phyloP scores from a whole-genome alignment of 2,888 invertebrate species.

The Tineola bisselliella region DNA sequence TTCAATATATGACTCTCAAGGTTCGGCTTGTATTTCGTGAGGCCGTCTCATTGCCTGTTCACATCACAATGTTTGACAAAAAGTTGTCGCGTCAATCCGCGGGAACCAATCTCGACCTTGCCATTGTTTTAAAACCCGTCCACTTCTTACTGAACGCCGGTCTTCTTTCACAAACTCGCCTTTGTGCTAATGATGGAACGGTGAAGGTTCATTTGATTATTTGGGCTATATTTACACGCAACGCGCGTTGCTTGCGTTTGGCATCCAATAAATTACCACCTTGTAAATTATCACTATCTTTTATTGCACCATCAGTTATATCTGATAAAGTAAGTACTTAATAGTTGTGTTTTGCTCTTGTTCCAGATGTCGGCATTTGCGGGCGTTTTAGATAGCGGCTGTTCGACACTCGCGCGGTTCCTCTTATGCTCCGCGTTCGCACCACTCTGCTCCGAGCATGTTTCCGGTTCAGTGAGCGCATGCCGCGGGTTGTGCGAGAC shows the following conservation, averaged over 20 bases:
- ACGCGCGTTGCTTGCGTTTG: no score
- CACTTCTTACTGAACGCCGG: background rate
- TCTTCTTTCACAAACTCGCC: background rate
- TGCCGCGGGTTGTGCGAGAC: constrained; percentile 88
- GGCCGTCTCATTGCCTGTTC: background rate
- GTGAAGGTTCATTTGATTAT: background rate
- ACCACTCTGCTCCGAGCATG: constrained; percentile 90
- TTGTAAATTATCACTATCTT: background rate
- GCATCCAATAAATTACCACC: background rate
- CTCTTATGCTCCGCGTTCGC: constrained; percentile 91
- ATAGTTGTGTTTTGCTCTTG: constrained; percentile 20
- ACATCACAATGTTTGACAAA: background rate
- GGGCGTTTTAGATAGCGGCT: constrained; percentile 79
- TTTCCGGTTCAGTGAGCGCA: constrained; percentile 84
- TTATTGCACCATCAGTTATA: no score
- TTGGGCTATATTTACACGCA: background rate
- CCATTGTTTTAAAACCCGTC: constrained; percentile 30
- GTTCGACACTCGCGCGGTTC: constrained; percentile 83
- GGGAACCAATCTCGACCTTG: constrained; percentile 30
- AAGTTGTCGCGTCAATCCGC: constrained; percentile 9
- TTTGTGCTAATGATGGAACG: background rate
- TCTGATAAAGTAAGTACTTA: background rate
- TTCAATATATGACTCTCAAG: no score
- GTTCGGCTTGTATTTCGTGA: background rate
- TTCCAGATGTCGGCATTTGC: constrained; percentile 77